Conservation (phyloP, 2,797 vertebrate species). For the Vespertilio murinus region DNA sequence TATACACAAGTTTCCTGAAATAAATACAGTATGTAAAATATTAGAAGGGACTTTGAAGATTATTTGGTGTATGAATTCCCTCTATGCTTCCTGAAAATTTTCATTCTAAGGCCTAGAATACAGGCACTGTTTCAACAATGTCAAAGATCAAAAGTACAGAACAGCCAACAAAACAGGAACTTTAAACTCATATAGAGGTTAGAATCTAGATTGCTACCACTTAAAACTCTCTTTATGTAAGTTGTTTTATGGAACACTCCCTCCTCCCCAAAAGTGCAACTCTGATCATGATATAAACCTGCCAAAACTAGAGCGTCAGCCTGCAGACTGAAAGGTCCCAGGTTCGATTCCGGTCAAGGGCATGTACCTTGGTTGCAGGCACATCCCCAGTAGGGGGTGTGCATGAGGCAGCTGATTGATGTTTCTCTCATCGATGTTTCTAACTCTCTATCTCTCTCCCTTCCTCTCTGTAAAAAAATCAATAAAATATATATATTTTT, state of each 20-base stretch:
- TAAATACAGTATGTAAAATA: slow-evolving; percentile 34
- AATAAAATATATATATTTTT: too few species aligned
- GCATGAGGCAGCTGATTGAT: too few species aligned
- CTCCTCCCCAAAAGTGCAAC: neutral
- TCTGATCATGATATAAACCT: neutral
- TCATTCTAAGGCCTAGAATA: neutral
- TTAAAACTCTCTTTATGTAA: neutral
- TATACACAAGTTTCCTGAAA: neutral
- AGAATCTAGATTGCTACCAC: neutral
- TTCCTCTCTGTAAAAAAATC: too few species aligned
- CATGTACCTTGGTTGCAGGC: too few species aligned
- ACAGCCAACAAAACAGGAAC: neutral
- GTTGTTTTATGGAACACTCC: neutral
- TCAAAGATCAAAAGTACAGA: neutral
- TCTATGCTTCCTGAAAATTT: neutral
- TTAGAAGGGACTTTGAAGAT: neutral
- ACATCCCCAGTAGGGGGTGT: too few species aligned
- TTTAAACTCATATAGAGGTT: neutral
- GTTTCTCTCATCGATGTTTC: too few species aligned
- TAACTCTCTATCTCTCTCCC: too few species aligned
- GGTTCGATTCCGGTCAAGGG: too few species aligned
- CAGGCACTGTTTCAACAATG: neutral
- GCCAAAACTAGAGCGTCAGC: too few species aligned
- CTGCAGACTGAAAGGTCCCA: too few species aligned
- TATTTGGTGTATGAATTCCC: neutral